Percentiles rank a stretch among this genome's conserved stretches.
These are phyloP conservation scores for Lates calcarifer DNA, from an alignment of 2,113 vertebrate genomes.

Conservation along the genomic window DNA sequence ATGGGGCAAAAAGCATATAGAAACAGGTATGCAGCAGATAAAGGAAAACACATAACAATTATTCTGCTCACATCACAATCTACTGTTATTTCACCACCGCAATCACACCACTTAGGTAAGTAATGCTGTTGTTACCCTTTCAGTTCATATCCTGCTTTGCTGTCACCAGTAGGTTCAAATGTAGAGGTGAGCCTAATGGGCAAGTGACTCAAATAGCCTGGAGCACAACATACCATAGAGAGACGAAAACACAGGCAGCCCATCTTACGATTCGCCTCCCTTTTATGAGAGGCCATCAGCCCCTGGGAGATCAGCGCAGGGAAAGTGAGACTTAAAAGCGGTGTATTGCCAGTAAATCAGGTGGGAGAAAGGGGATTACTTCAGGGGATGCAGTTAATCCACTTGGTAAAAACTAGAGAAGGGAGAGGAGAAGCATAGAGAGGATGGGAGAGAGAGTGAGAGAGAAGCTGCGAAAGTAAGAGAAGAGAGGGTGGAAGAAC, in stretches of 20 bases:
- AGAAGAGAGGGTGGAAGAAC: slow-evolving; percentile 16
- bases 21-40: background rate
- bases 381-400: slow-evolving; percentile 64
- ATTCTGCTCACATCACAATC: background rate
- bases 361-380: slow-evolving; percentile 65
- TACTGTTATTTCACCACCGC: slow-evolving; percentile 9
- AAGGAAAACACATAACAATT: background rate
- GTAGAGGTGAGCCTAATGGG: slow-evolving; percentile 52
- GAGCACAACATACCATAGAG: slow-evolving; percentile 48
- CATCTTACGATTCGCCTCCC: slow-evolving; percentile 38
- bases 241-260: slow-evolving; percentile 55
- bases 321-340: slow-evolving; percentile 61
- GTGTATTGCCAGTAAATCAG: slow-evolving; percentile 67
- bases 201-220: slow-evolving; percentile 52
- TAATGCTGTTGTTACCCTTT: slow-evolving; percentile 22
- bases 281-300: slow-evolving; percentile 69
- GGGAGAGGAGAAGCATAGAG: slow-evolving; percentile 8
- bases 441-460: slow-evolving; percentile 11
- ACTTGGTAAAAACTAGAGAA: slow-evolving; percentile 47
- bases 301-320: slow-evolving; percentile 53
- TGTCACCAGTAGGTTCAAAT: slow-evolving; percentile 52
- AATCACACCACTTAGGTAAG: slow-evolving; percentile 13
- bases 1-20: background rate
- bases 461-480: slow-evolving; percentile 29
- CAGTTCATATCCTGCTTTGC: slow-evolving; percentile 37